These are phyloP conservation scores for Barypeithes pellucidus DNA, from an alignment of 2,888 invertebrate genomes.

Conservation along the genomic window DNA sequence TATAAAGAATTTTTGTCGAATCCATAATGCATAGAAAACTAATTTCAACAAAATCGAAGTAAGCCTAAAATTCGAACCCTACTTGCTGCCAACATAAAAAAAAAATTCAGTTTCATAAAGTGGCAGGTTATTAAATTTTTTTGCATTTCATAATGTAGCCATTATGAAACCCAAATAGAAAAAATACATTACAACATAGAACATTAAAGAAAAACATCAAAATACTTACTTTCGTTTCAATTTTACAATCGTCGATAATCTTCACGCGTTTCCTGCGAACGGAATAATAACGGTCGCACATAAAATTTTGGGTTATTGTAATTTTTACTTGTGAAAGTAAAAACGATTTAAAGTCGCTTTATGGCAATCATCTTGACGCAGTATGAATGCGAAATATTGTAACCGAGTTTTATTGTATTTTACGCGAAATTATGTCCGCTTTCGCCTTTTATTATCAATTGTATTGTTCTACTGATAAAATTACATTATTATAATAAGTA, in stretches of 20 bases:
- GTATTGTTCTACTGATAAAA: conserved; percentile 2
- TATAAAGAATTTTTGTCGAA: too few species aligned
- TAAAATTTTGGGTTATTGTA: conserved; percentile 15
- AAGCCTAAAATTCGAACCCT: too few species aligned
- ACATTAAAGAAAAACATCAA: not conserved
- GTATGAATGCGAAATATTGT: conserved; percentile 7
- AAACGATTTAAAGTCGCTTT: conserved; percentile 8
- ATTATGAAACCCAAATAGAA: too few species aligned
- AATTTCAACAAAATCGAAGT: too few species aligned
- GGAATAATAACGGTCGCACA: not conserved
- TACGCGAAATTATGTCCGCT: conserved; percentile 8
- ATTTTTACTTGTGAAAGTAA: conserved; percentile 14
- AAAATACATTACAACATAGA: not conserved
- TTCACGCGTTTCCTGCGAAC: not conserved
- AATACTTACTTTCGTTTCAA: conserved; percentile 5
- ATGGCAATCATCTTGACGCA: conserved; percentile 1
- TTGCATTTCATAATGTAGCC: too few species aligned
- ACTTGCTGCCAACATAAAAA: too few species aligned
- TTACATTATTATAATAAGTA: not conserved
- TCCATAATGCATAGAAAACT: too few species aligned
- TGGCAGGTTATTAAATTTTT: too few species aligned
- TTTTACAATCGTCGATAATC: not conserved
- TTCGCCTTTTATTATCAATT: conserved; percentile 15
- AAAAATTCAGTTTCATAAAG: too few species aligned
- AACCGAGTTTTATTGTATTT: conserved; percentile 4